A percentile compares a stretch with the other conserved stretches of the same genome.
Conservation (phyloP, 2,797 vertebrate genomes). For the Macroramphosus scolopax region DNA sequence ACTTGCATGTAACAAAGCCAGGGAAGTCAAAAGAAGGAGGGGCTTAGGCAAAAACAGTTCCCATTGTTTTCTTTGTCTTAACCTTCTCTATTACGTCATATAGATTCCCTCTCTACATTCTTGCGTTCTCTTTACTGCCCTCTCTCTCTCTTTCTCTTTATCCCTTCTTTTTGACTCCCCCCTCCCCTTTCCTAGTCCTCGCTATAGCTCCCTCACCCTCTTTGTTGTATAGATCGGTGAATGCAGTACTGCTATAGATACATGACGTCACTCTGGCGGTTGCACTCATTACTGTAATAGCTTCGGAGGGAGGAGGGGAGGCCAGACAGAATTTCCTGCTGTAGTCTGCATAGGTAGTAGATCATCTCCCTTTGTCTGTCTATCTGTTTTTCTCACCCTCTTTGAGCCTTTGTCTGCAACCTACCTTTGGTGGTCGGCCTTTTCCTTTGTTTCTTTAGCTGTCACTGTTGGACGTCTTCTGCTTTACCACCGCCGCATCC, state of each 20-base stretch:
- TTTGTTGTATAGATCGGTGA: slow-evolving; percentile 65
- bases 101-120: slow-evolving; percentile 1
- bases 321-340: slow-evolving; percentile 44
- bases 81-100: slow-evolving; percentile 26
- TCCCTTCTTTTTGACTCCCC: too few relatives aligned
- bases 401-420: slow-evolving; percentile 36
- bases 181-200: background rate
- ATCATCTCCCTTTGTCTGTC: slow-evolving; percentile 62
- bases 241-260: slow-evolving; percentile 57
- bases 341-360: slow-evolving; percentile 55
- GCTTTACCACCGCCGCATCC: background rate
- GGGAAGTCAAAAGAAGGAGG: slow-evolving; percentile 14
- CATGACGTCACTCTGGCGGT: slow-evolving; percentile 61
- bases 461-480: slow-evolving; percentile 19
- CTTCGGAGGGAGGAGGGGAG: slow-evolving; percentile 42
- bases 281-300: slow-evolving; percentile 70
- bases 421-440: slow-evolving; percentile 38
- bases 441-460: slow-evolving; percentile 24
- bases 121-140: background rate
- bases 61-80: slow-evolving; percentile 54
- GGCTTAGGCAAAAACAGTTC: too few relatives aligned
- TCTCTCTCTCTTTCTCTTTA: slow-evolving; percentile 9
- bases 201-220: slow-evolving; percentile 27
- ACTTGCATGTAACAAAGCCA: slow-evolving; percentile 59
- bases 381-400: slow-evolving; percentile 25